Conservation (phyloP, 2,113 vertebrate species). For the Stercorarius parasiticus region DNA sequence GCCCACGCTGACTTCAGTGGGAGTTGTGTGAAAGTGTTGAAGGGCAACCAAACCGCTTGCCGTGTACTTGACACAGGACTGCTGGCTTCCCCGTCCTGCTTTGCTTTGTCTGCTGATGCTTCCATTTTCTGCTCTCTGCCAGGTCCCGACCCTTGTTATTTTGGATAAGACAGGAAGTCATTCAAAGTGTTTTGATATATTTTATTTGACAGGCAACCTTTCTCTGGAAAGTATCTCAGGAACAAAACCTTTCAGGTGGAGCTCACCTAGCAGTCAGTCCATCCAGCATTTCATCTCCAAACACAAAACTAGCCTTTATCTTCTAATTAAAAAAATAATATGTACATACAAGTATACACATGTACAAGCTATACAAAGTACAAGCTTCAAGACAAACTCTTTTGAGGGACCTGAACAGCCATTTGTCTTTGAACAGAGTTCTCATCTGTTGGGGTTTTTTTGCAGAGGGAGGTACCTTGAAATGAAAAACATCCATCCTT, state of each 20-base stretch:
- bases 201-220: not conserved
- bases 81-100: not conserved
- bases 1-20: not conserved
- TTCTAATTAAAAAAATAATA: not conserved
- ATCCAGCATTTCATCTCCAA: not conserved
- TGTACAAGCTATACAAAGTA: not conserved
- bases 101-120: not conserved
- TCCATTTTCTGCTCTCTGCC: not conserved
- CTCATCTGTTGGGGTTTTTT: not conserved
- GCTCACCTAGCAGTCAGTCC: not conserved
- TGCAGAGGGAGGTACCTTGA: not conserved
- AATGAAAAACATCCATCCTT: conserved; percentile 32
- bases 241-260: not conserved
- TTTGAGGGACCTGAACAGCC: not conserved
- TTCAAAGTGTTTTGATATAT: not conserved
- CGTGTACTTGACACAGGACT: not conserved
- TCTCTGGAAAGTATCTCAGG: not conserved
- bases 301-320: not conserved
- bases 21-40: not conserved
- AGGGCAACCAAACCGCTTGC: not conserved
- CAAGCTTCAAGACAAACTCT: not conserved
- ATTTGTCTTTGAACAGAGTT: not conserved
- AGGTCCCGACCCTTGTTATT: not conserved
- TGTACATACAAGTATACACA: not conserved
- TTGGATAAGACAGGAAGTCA: not conserved